Conservation (phyloP, 2,797 vertebrate genomes). For the Lagodon rhomboides region DNA sequence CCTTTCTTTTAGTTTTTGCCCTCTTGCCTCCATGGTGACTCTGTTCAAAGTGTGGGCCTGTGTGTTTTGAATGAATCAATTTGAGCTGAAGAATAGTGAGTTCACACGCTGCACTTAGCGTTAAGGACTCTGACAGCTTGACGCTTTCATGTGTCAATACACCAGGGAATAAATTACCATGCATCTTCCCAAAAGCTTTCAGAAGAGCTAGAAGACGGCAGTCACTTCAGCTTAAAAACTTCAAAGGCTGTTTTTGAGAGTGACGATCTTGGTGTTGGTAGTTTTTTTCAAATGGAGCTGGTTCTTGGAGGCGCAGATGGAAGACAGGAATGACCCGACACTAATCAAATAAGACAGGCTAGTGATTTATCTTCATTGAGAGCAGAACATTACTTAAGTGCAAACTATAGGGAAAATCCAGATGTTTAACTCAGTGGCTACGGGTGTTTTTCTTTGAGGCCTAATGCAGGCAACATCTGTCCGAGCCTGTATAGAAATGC, state of each 20-base stretch:
- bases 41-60: neutral
- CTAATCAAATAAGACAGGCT: slow-evolving; percentile 36
- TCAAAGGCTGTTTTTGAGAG: slow-evolving; percentile 45
- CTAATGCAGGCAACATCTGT: slow-evolving; percentile 9
- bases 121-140: slow-evolving; percentile 19
- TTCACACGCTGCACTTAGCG: slow-evolving; percentile 7
- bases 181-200: slow-evolving; percentile 23
- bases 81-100: slow-evolving; percentile 5
- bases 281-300: slow-evolving; percentile 32
- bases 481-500: neutral
- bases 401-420: slow-evolving; percentile 25
- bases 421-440: slow-evolving; percentile 34
- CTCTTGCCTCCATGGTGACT: neutral
- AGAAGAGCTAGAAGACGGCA: slow-evolving; percentile 18
- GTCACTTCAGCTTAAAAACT: slow-evolving; percentile 35
- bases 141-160: slow-evolving; percentile 43
- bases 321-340: slow-evolving; percentile 26
- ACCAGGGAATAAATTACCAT: slow-evolving; percentile 43
- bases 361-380: slow-evolving; percentile 26
- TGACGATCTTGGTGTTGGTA: slow-evolving; percentile 25
- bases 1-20: too few species aligned
- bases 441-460: neutral
- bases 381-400: slow-evolving; percentile 15
- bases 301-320: slow-evolving; percentile 33
- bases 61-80: slow-evolving; percentile 24